Evolutionary conservation across 2,888 invertebrate genomes (phyloP), one percentile per base, ranked within the genome.

Genomic region (Amphipyra berbera): DNA sequence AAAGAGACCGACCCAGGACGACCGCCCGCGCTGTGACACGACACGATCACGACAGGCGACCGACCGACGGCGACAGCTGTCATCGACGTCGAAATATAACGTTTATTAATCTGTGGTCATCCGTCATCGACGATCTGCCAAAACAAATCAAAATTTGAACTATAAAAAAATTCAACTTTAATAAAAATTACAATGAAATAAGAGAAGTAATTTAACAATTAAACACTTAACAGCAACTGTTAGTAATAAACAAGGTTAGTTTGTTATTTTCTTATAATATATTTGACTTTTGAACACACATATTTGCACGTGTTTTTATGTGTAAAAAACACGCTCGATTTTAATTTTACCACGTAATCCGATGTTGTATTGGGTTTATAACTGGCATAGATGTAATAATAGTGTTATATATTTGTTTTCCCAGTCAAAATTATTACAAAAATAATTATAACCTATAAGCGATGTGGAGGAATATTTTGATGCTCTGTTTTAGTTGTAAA

Each of bases 71-170:
- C n/a, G n/a, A n/a, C n/a, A n/a, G n/a, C n/a, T n/a, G n/a, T n/a
- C n/a, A n/a, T n/a, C n/a, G n/a, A n/a, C n/a, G n/a, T n/a, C n/a
- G n/a, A n/a, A n/a, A n/a, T n/a, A n/a, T n/a, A n/a, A n/a, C n/a
- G n/a, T n/a, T n/a, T n/a, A n/a, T n/a, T n/a, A n/a, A 53, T 6
- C 45, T 45, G 54, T n/a, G n/a, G n/a, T 37, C 54, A 45, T 6
- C 6, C 9, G 6, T 13, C 37, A 35, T 21, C 13, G 1, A 13
- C 6, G 30, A 30, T 30, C 30, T 61, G 40, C 45, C 52, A 69
- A 63, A 44, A 10, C 63, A 69, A 65, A 71, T 72, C 55, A 69
- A 69, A 64, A 37, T 65, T 2, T 6, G 41, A 47, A 9, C 12
- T n/a, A 6, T 27, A 1, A 45, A 69, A 71, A 72, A 52, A 52